Evolutionary conservation across 30 jellyfish, hydroid and myxozoan species (phyloP).

Genomic region (Chrysaora quinquecirrha): DNA sequence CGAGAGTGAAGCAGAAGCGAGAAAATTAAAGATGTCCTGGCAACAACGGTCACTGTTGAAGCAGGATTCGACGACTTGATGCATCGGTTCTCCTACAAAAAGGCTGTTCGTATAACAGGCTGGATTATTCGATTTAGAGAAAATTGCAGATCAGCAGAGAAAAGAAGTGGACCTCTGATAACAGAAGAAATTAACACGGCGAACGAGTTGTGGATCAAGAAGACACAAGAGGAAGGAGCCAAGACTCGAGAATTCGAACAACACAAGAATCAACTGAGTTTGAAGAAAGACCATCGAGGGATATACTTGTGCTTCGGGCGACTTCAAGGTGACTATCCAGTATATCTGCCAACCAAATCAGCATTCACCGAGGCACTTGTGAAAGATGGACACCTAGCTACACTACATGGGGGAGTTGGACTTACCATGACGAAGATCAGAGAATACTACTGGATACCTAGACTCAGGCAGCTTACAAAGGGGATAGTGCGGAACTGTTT

Average conservation of each 20-base stretch:
- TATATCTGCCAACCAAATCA: no score
- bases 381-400: slow-evolving; percentile 18
- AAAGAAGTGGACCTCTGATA: slow-evolving; percentile 54
- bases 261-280: slow-evolving; percentile 18
- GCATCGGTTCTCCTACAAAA: slow-evolving; percentile 21
- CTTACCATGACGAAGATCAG: slow-evolving; percentile 51
- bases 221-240: slow-evolving; percentile 38
- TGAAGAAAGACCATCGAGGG: slow-evolving; percentile 29
- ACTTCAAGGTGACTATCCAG: no score
- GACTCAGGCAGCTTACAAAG: slow-evolving; percentile 55
- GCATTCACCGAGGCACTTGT: slow-evolving; percentile 60
- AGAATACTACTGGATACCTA: slow-evolving; percentile 68
- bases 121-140: slow-evolving; percentile 58
- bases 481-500: slow-evolving; percentile 24
- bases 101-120: slow-evolving; percentile 44
- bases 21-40: slow-evolving; percentile 27
- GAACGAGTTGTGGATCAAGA: slow-evolving; percentile 28
- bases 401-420: slow-evolving; percentile 73
- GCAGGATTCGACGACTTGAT: slow-evolving; percentile 3
- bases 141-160: slow-evolving; percentile 35
- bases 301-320: slow-evolving; percentile 33
- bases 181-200: slow-evolving; percentile 57
- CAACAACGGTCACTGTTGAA: slow-evolving; percentile 4
- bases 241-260: slow-evolving; percentile 15
- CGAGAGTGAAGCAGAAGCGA: slow-evolving; percentile 2